Evolutionary conservation across 1,140 invertebrate genomes (phyloP).

Genomic region (Nilaparvata lugens): DNA sequence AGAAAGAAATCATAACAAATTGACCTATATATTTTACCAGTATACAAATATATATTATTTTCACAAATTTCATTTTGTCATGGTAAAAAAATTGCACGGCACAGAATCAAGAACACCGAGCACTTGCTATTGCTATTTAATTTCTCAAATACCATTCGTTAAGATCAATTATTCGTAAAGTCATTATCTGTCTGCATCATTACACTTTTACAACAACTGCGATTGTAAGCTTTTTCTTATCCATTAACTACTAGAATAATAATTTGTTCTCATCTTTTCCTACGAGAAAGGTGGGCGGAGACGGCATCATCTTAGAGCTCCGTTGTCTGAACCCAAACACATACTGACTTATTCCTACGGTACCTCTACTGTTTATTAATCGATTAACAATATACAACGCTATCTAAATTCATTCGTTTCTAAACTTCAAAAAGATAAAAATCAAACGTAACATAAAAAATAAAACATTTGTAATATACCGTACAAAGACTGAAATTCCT

Average conservation of each 20-base stretch:
- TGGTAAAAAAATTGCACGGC: constrained; percentile 17
- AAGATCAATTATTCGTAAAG: constrained; percentile 12
- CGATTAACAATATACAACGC: constrained; percentile 8
- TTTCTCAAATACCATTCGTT: constrained; percentile 10
- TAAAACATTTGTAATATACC: constrained; percentile 3
- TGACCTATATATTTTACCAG: background rate
- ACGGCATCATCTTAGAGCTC: background rate
- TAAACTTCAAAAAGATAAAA: constrained; percentile 11
- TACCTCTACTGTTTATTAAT: constrained; percentile 12
- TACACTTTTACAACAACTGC: constrained; percentile 17
- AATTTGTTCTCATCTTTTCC: constrained; percentile 16
- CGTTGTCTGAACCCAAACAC: background rate
- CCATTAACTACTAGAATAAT: constrained; percentile 3
- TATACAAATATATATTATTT: constrained; percentile 14
- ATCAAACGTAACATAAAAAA: constrained; percentile 12
- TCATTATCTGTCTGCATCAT: constrained; percentile 11
- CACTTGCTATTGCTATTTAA: constrained; percentile 5
- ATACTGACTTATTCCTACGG: constrained; percentile 8
- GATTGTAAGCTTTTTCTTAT: constrained; percentile 11
- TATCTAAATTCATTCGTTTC: constrained; percentile 9
- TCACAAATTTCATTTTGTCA: constrained; percentile 12
- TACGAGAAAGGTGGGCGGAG: constrained; percentile 29
- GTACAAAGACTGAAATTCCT: too few species aligned
- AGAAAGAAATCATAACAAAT: background rate
- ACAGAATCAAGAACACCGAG: background rate